Percentiles rank a stretch among this genome's conserved stretches.
These are phyloP conservation scores for Andrena bicolor DNA, from an alignment of 2,888 invertebrate genomes.

Conservation along the genomic window DNA sequence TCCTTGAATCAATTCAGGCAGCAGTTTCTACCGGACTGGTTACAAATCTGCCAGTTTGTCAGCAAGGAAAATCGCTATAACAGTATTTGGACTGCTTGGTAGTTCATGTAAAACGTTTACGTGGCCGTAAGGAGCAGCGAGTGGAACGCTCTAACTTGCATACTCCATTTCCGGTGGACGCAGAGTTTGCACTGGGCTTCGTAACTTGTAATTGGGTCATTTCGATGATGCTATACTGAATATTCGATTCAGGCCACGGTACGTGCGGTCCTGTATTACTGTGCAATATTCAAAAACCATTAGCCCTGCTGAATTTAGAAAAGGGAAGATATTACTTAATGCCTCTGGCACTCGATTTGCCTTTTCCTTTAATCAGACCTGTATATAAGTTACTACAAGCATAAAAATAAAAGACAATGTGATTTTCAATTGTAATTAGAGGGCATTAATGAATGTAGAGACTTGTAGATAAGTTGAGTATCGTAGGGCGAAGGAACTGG, in stretches of 20 bases:
- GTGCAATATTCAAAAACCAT: background rate
- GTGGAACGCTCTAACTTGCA: slow-evolving; percentile 57
- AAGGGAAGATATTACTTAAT: background rate
- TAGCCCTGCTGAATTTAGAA: background rate
- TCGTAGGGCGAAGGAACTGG: too few relatives aligned
- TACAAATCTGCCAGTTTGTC: slow-evolving; percentile 27
- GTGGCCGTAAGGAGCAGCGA: slow-evolving; percentile 49
- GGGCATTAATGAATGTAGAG: too few relatives aligned
- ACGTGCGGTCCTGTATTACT: slow-evolving; percentile 2
- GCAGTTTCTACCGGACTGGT: background rate
- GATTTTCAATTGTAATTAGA: too few relatives aligned
- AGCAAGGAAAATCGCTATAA: slow-evolving; percentile 42
- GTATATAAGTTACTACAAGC: too few relatives aligned
- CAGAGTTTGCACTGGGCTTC: slow-evolving; percentile 45
- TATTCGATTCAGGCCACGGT: slow-evolving; percentile 33
- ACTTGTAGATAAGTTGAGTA: too few relatives aligned
- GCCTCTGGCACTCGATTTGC: background rate
- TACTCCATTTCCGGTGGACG: slow-evolving; percentile 62
- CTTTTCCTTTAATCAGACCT: too few relatives aligned
- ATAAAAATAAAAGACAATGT: too few relatives aligned
- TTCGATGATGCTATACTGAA: slow-evolving; percentile 50
- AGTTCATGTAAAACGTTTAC: slow-evolving; percentile 50
- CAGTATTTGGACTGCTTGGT: slow-evolving; percentile 29
- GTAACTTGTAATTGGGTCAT: slow-evolving; percentile 65
- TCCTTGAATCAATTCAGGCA: background rate